Percentiles rank a stretch among this genome's conserved stretches.
phyloP scores from a whole-genome alignment of 1,140 invertebrate species.

The Limonius californicus region DNA sequence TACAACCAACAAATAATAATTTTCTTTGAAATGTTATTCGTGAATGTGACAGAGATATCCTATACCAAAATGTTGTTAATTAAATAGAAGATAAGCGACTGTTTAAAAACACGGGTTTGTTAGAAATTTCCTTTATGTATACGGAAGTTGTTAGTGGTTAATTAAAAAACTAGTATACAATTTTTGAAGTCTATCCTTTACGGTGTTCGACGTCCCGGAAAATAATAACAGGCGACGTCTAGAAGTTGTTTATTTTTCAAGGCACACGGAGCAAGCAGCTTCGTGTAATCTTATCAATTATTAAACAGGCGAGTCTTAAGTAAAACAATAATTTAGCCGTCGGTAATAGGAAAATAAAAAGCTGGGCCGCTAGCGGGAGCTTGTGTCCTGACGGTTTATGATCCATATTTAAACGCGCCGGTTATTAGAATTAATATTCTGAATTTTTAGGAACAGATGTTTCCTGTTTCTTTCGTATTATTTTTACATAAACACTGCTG shows the following conservation, averaged over 20 bases:
- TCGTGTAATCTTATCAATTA: conserved; percentile 40
- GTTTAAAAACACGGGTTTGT: no score
- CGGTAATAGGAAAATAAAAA: conserved; percentile 41
- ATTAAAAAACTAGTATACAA: no score
- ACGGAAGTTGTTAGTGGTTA: no score
- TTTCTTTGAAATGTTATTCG: no score
- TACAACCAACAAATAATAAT: no score
- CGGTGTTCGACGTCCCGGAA: neutral
- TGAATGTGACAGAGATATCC: no score
- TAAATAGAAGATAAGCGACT: no score
- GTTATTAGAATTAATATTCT: conserved; percentile 40
- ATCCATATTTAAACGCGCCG: conserved; percentile 31
- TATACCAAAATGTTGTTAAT: no score
- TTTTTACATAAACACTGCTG: conserved; percentile 34
- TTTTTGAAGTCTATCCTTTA: no score
- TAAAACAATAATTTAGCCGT: conserved; percentile 41
- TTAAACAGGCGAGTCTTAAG: conserved; percentile 40
- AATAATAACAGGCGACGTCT: neutral
- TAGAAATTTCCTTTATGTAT: no score
- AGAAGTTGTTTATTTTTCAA: conserved; percentile 10
- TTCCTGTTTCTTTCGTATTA: conserved; percentile 29
- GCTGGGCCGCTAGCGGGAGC: conserved; percentile 8
- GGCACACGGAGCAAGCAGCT: conserved; percentile 8
- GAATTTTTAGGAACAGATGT: conserved; percentile 39
- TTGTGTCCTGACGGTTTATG: conserved; percentile 22